These are phyloP conservation scores for Rhopalosiphum nymphaeae DNA, from an alignment of 2,888 invertebrate genomes.

Conservation along the genomic window DNA sequence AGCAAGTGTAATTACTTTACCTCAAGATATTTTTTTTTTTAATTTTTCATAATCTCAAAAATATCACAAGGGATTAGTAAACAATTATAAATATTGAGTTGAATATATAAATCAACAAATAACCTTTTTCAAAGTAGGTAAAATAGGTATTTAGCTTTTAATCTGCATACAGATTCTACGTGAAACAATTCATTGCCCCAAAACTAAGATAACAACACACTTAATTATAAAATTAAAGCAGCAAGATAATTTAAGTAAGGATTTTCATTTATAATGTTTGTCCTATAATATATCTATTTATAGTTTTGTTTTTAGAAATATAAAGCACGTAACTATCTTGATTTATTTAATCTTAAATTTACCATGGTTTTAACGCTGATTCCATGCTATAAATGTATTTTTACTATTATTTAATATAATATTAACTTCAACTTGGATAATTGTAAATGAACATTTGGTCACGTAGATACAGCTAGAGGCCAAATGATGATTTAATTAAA, in stretches of 20 bases:
- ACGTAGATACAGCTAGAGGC: not conserved
- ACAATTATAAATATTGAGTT: not conserved
- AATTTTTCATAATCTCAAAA: not conserved
- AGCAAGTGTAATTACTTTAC: not conserved
- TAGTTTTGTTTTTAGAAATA: slow-evolving; percentile 10
- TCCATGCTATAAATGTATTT: not conserved
- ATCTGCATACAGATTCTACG: not conserved
- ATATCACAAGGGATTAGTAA: too few relatives aligned
- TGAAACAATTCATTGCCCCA: not conserved
- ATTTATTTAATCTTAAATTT: not conserved
- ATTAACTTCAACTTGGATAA: not conserved
- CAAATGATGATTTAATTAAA: slow-evolving; percentile 3
- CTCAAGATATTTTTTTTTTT: not conserved
- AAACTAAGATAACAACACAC: not conserved
- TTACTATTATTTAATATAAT: not conserved
- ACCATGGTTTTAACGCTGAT: not conserved
- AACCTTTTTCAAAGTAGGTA: not conserved
- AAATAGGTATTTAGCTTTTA: not conserved
- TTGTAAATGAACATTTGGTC: not conserved
- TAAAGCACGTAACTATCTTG: not conserved
- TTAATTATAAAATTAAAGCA: not conserved
- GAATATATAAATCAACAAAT: not conserved
- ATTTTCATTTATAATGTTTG: not conserved
- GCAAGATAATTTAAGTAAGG: not conserved
- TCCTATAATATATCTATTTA: not conserved